A percentile compares a stretch with the other conserved stretches of the same genome.
Conservation (phyloP, 1,140 invertebrate species). For the Bathynomus jamesi region DNA sequence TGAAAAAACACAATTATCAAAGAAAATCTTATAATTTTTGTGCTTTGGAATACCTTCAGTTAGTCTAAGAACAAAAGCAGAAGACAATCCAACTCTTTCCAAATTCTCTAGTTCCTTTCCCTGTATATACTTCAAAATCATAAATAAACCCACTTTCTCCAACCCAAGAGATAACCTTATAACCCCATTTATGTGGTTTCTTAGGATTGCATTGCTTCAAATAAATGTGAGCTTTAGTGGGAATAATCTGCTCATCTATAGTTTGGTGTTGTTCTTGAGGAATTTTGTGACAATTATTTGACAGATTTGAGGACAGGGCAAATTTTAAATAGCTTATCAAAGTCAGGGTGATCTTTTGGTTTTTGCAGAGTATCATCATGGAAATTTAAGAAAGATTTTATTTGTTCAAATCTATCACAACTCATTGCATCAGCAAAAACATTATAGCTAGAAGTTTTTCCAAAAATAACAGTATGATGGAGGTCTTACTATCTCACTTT, state of each 20-base stretch:
- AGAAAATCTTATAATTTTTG: no score
- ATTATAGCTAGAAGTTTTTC: no score
- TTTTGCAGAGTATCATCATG: neutral
- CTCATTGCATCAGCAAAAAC: no score
- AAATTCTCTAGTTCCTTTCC: neutral
- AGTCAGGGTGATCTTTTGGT: neutral
- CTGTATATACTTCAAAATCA: neutral
- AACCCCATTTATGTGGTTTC: neutral
- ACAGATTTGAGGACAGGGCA: no score
- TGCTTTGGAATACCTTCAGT: neutral
- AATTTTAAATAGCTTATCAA: neutral
- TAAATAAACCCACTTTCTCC: neutral
- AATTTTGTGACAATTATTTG: neutral
- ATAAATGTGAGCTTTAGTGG: neutral
- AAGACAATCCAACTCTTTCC: neutral
- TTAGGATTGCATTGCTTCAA: neutral
- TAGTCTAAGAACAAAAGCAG: neutral
- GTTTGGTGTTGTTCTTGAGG: neutral
- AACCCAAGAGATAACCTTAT: neutral
- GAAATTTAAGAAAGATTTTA: neutral
- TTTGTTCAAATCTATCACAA: neutral
- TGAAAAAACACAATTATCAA: neutral
- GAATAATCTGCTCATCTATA: neutral
- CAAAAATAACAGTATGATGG: no score
- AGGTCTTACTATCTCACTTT: no score